Base-by-base conservation (phyloP, 2,888 invertebrate genomes). In the Hemaris fuciformis region DNA sequence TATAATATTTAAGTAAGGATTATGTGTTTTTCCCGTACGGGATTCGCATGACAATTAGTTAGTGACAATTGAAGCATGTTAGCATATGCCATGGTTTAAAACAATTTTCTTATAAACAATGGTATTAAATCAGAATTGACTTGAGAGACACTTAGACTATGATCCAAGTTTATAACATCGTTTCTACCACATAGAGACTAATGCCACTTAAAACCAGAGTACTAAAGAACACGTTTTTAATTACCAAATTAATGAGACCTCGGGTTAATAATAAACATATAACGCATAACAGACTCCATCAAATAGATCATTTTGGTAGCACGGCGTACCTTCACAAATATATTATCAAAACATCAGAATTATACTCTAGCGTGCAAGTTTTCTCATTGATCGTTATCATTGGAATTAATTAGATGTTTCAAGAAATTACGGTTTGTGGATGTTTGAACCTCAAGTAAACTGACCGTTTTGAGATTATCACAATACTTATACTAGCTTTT, bases 381-480 rank as follows among this genome's bases (percentile, higher is more conserved):
- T 53, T 53, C 53, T 53, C 53, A 53, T 53, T 18, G 53, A 53
- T 53, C 27, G 27, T 53, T 18, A 53, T 53, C 53, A 31, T 27
- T 10, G 27, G 31, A 53, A 53, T 53, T 53, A 53, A 53, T 53
- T 53, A 53, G 27, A 53, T 53, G 53, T 53, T 53, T 53, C 53
- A 53, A 53, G 53, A 53, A 53, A 53, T 31, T 53, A 53, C 53
- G 53, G 53, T 53, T 48, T 27, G 27, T 53, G 53, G 23, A 53
- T 27, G 27, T 31, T 53, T 53, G 53, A 53, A 53, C 53, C 53
- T 53, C 27, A 27, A 6, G 53, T 53, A 27, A 53, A 53, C 53
- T 53, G 53, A 18, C 53, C 27, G 27, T 53, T 53, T n/a, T 53
- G 7, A 53, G 53, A 53, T 53, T 53, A 53, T 53, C 53, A 27